Evolutionary conservation across 1,140 invertebrate genomes (phyloP).

Genomic region (Papilio dardanus): DNA sequence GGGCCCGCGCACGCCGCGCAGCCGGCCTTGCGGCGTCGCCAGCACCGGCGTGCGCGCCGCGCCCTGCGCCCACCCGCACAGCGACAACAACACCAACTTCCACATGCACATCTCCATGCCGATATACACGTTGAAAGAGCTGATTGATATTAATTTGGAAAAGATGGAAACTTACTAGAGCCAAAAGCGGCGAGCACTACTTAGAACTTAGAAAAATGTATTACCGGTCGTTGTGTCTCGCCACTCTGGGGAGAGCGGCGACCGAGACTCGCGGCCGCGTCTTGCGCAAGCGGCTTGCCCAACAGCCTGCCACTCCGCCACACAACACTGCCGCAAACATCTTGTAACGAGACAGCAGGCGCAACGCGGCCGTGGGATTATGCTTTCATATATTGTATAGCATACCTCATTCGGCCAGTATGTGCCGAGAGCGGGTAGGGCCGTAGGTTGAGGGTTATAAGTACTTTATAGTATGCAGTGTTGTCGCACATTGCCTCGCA

Average conservation of each 20-base stretch:
- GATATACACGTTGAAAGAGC: background rate
- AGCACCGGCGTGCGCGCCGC: slow-evolving; percentile 48
- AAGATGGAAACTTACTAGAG: background rate
- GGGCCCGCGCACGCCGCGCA: slow-evolving; percentile 55
- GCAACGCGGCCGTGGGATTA: too few species aligned
- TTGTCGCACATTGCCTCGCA: too few species aligned
- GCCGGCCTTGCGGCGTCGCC: slow-evolving; percentile 49
- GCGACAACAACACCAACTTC: background rate
- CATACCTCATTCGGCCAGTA: too few species aligned
- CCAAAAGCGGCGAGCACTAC: background rate
- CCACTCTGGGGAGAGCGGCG: too few species aligned
- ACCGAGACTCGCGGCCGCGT: too few species aligned
- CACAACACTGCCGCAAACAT: too few species aligned
- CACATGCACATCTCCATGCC: background rate
- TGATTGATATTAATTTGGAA: background rate
- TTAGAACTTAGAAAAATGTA: background rate
- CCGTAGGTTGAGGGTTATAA: too few species aligned
- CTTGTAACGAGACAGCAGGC: too few species aligned
- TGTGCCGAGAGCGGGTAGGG: too few species aligned
- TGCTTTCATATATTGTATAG: too few species aligned
- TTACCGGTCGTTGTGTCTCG: background rate
- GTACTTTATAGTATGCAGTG: too few species aligned
- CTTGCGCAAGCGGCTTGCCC: background rate
- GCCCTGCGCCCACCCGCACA: background rate
- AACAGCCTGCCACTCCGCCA: too few species aligned